Conservation (phyloP, 2,888 invertebrate genomes). For the Epirrhoe tristata region DNA sequence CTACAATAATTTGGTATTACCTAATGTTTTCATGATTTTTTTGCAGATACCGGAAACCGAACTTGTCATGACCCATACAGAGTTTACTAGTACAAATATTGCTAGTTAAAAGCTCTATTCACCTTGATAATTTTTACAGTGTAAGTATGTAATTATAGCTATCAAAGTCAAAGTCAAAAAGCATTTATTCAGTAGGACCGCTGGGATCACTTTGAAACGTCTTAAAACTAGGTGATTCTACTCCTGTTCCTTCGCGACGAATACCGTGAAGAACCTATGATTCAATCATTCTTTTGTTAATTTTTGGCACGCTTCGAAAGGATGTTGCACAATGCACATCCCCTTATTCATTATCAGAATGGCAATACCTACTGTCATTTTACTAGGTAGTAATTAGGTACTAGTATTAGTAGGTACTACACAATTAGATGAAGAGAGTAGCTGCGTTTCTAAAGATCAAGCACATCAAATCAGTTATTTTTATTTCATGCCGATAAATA, state of each 20-base stretch:
- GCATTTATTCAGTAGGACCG: too few species aligned
- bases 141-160: conserved; percentile 17
- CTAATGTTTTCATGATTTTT: conserved; percentile 40
- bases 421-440: neutral
- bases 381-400: conserved; percentile 1
- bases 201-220: too few species aligned
- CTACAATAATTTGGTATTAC: conserved; percentile 50
- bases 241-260: too few species aligned
- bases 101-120: neutral
- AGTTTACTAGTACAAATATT: neutral
- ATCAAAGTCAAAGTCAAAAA: too few species aligned
- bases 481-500: too few species aligned
- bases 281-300: conserved; percentile 26
- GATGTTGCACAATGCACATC: conserved; percentile 39
- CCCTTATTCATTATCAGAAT: conserved; percentile 34
- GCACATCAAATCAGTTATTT: too few species aligned
- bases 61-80: neutral
- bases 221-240: too few species aligned
- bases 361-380: conserved; percentile 2
- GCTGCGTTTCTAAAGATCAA: too few species aligned
- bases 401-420: neutral
- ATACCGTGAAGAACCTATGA: too few species aligned
- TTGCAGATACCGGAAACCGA: neutral
- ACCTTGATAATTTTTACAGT: too few species aligned
- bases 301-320: conserved; percentile 33